These are phyloP conservation scores for Epinephelus coioides DNA, from an alignment of 2,797 vertebrate genomes.

Conservation along the genomic window DNA sequence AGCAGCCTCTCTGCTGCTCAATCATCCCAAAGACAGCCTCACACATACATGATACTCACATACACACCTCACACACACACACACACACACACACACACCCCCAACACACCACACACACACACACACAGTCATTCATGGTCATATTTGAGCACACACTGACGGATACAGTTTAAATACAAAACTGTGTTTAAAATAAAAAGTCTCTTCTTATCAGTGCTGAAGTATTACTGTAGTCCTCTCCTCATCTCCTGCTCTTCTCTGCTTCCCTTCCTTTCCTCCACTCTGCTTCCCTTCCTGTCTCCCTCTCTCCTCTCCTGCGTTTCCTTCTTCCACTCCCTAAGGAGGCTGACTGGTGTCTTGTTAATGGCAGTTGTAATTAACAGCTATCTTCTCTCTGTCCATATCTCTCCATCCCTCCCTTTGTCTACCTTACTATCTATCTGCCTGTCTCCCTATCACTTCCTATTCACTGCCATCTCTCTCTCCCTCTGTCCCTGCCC, in stretches of 20 bases:
- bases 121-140: conserved; percentile 30
- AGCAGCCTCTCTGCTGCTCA: conserved; percentile 91
- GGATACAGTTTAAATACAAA: conserved; percentile 31
- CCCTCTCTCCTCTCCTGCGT: conserved; percentile 50
- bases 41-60: conserved; percentile 65
- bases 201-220: conserved; percentile 8
- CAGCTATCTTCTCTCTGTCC: conserved; percentile 92
- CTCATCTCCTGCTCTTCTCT: conserved; percentile 29
- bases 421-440: conserved; percentile 85
- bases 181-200: conserved; percentile 25
- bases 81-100: conserved; percentile 22
- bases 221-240: conserved; percentile 16
- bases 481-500: conserved; percentile 68
- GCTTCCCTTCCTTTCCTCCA: conserved; percentile 12
- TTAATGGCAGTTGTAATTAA: conserved; percentile 97
- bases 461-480: conserved; percentile 80
- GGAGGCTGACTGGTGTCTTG: conserved; percentile 87
- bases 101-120: conserved; percentile 33
- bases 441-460: conserved; percentile 79
- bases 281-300: conserved; percentile 18
- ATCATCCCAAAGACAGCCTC: conserved; percentile 88
- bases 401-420: conserved; percentile 79
- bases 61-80: not conserved
- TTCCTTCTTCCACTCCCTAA: conserved; percentile 72
- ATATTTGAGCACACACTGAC: conserved; percentile 5